phyloP scores from a whole-genome alignment of 2,888 invertebrate species.

The Uloborus plumipes region DNA sequence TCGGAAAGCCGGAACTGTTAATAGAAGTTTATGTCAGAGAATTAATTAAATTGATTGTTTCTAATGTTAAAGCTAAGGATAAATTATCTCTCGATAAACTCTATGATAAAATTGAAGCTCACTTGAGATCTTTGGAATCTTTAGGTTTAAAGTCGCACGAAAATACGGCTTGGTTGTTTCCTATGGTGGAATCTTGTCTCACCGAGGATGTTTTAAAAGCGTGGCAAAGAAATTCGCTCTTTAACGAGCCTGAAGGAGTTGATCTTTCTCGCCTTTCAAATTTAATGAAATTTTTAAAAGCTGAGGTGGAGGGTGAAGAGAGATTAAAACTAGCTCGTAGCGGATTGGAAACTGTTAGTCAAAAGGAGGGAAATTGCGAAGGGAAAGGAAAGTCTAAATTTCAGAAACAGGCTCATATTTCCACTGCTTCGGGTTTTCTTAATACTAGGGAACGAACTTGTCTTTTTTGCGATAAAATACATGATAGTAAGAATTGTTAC shows the following conservation, averaged over 20 bases:
- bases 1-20: conserved; percentile 67
- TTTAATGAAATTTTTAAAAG: neutral
- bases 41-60: neutral
- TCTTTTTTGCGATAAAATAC: neutral
- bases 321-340: neutral
- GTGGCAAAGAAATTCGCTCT: conserved; percentile 1
- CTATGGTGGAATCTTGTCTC: too few relatives aligned
- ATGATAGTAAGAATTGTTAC: neutral
- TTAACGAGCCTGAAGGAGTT: neutral
- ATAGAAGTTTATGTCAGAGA: conserved; percentile 55
- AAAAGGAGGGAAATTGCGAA: neutral
- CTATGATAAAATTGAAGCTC: neutral
- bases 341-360: neutral
- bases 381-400: neutral
- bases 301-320: conserved; percentile 11
- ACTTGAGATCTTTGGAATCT: conserved; percentile 4
- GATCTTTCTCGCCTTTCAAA: neutral
- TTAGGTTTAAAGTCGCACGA: neutral
- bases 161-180: too few relatives aligned
- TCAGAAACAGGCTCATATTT: neutral
- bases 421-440: neutral
- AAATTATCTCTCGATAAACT: neutral
- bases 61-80: neutral
- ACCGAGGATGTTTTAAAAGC: neutral
- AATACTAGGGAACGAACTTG: too few relatives aligned